These are phyloP conservation scores for Euschistus heros DNA, from an alignment of 1,140 invertebrate genomes.

Conservation along the genomic window DNA sequence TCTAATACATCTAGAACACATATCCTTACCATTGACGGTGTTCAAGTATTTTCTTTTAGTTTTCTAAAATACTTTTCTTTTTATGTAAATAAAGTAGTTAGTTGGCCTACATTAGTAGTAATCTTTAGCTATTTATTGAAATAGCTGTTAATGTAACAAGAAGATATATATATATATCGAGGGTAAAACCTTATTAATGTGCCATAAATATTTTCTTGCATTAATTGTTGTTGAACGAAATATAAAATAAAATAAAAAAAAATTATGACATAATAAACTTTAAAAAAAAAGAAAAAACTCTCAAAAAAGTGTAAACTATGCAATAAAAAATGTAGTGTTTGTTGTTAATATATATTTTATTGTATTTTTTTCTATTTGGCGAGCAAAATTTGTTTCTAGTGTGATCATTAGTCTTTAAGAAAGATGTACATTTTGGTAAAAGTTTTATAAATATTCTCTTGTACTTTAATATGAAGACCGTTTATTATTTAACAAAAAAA, in stretches of 20 bases:
- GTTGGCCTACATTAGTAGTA: conserved; percentile 22
- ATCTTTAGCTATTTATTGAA: neutral
- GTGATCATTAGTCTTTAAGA: conserved; percentile 7
- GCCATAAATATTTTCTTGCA: conserved; percentile 8
- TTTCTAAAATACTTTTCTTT: conserved; percentile 6
- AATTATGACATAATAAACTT: neutral
- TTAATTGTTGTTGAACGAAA: conserved; percentile 6
- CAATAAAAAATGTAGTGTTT: conserved; percentile 6
- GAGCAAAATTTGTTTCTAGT: conserved; percentile 10
- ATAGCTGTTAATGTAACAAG: neutral
- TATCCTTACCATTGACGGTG: too few relatives aligned
- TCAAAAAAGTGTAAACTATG: conserved; percentile 11
- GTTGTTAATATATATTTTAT: neutral
- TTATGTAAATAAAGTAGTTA: conserved; percentile 23
- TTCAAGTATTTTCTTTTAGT: too few relatives aligned
- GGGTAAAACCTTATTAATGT: neutral
- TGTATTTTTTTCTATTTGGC: conserved; percentile 2
- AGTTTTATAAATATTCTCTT: conserved; percentile 1
- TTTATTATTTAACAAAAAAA: neutral
- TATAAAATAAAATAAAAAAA: neutral
- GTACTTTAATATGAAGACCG: conserved; percentile 7
- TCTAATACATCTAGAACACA: too few relatives aligned
- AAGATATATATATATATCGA: neutral
- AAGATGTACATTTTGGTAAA: conserved; percentile 5
- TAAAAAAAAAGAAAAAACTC: neutral